Evolutionary conservation across 2,888 invertebrate species (phyloP).

Genomic region (Rotaria sp.): DNA sequence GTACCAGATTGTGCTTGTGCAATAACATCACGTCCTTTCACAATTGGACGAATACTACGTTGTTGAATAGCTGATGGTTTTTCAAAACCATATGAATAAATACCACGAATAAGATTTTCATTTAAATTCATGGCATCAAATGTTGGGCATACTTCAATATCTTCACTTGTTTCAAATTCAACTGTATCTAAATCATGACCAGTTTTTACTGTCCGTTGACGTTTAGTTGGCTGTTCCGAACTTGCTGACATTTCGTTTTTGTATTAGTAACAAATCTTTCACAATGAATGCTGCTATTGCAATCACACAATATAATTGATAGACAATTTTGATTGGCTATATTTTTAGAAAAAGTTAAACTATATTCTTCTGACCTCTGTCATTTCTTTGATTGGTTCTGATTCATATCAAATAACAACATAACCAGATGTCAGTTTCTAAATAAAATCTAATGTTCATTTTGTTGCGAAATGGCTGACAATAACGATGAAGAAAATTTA

Average conservation of each 20-base stretch:
- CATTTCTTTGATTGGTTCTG: background rate
- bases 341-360: too few relatives aligned
- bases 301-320: too few relatives aligned
- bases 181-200: constrained; percentile 7
- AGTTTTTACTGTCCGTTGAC: background rate
- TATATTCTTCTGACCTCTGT: background rate
- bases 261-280: too few relatives aligned
- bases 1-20: constrained; percentile 82
- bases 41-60: constrained; percentile 35
- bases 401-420: background rate
- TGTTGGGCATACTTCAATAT: constrained; percentile 24
- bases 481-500: background rate
- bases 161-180: constrained; percentile 33
- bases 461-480: background rate
- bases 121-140: constrained; percentile 37
- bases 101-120: constrained; percentile 30
- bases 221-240: background rate
- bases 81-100: constrained; percentile 38
- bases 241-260: background rate
- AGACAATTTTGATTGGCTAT: too few relatives aligned
- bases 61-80: constrained; percentile 40
- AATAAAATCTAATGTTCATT: background rate
- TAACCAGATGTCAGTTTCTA: background rate
- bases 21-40: constrained; percentile 54
- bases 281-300: too few relatives aligned